Evolutionary conservation across 2,797 vertebrate genomes (phyloP).

Genomic region (Onychomys leucogaster): DNA sequence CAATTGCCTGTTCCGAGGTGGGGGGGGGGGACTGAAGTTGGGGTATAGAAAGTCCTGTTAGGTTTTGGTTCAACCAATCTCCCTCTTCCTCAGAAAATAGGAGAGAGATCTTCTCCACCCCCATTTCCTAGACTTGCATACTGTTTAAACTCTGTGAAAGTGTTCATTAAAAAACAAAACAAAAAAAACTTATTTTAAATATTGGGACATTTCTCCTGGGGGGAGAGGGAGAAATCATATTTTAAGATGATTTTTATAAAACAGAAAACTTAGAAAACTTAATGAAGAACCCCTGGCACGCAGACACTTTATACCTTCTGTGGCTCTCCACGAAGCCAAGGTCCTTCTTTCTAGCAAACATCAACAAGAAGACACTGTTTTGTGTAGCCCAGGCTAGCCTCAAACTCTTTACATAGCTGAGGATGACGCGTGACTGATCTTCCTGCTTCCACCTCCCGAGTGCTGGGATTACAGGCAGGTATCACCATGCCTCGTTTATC

Average conservation of each 20-base stretch:
- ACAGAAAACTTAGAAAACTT: background rate
- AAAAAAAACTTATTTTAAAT: background rate
- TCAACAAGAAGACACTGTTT: background rate
- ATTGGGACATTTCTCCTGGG: background rate
- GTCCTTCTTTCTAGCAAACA: background rate
- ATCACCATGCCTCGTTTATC: background rate
- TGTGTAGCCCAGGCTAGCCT: background rate
- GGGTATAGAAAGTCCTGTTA: constrained; percentile 31
- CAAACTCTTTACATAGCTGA: background rate
- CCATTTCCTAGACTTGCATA: background rate
- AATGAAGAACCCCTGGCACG: background rate
- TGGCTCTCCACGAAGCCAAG: background rate
- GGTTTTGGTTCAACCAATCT: background rate
- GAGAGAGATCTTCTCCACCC: background rate
- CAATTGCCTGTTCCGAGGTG: background rate
- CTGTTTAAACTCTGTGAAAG: background rate
- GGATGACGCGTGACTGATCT: background rate
- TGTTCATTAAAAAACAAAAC: background rate
- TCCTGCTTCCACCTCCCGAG: background rate
- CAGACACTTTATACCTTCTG: background rate
- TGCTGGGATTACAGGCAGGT: too few species aligned
- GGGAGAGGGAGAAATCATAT: background rate
- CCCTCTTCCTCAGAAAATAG: background rate
- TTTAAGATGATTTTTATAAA: constrained; percentile 18
- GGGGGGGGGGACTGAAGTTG: background rate